phyloP scores from a whole-genome alignment of 2,113 vertebrate genomes.

The Rhynchomys soricoides region DNA sequence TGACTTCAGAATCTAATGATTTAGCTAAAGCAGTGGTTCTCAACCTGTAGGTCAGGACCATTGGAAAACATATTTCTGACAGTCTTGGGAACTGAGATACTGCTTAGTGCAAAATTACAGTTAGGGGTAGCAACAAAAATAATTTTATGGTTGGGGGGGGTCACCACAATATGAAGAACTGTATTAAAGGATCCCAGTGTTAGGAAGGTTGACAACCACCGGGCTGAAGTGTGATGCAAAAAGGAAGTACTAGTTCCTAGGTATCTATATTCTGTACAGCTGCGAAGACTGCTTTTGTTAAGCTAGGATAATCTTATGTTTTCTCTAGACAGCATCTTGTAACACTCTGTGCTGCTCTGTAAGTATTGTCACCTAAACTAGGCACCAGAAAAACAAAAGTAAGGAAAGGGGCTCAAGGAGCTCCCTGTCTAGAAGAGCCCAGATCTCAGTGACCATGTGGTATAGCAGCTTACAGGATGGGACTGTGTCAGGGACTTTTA shows the following conservation, averaged over 20 bases:
- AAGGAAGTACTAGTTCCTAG: not conserved
- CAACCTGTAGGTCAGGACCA: not conserved
- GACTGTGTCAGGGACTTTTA: not conserved
- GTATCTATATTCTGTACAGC: not conserved
- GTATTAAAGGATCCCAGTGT: not conserved
- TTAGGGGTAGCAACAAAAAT: not conserved
- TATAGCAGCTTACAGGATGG: not conserved
- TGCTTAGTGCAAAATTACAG: not conserved
- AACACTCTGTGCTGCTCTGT: not conserved
- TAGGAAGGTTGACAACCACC: not conserved
- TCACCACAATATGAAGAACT: not conserved
- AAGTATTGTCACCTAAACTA: not conserved
- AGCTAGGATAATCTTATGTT: not conserved
- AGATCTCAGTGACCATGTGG: not conserved
- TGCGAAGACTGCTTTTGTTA: not conserved
- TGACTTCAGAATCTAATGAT: not conserved
- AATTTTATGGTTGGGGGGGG: not conserved
- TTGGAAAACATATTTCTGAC: not conserved
- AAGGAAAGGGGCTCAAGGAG: not conserved
- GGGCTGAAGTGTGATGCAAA: constrained; percentile 31
- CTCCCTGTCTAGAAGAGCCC: not conserved
- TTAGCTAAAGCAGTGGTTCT: not conserved
- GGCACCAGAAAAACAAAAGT: not conserved
- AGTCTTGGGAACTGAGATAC: not conserved
- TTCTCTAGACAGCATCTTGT: not conserved